Percentiles rank a stretch among this genome's conserved stretches.
Conservation (phyloP, 2,113 vertebrate species). For the Zeus faber region DNA sequence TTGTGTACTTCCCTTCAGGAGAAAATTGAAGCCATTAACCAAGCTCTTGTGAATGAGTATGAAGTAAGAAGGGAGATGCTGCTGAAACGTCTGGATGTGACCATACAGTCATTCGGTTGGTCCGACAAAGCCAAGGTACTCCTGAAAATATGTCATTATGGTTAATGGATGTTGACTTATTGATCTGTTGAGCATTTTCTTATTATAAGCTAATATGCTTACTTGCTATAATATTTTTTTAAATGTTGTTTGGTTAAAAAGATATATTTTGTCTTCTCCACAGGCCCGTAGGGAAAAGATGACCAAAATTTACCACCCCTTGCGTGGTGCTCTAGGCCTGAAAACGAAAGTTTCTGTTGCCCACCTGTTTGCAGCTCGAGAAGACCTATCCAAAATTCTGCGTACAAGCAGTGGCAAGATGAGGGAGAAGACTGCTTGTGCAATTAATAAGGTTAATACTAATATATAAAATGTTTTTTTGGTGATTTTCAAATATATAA, state of each 20-base stretch:
- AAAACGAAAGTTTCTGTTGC: slow-evolving; percentile 84
- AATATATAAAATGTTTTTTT: no score
- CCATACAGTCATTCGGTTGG: slow-evolving; percentile 98
- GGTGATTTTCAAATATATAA: no score
- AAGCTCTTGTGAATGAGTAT: slow-evolving; percentile 93
- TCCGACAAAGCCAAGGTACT: slow-evolving; percentile 95
- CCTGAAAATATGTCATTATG: background rate
- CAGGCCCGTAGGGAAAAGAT: slow-evolving; percentile 90
- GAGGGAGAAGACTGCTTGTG: slow-evolving; percentile 92
- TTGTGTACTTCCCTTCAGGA: slow-evolving; percentile 72
- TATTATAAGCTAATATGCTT: no score
- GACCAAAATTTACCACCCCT: slow-evolving; percentile 89
- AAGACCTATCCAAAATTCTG: slow-evolving; percentile 94
- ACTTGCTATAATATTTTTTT: no score
- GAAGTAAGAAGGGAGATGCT: slow-evolving; percentile 95
- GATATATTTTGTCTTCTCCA: background rate
- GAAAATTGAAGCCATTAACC: slow-evolving; percentile 96
- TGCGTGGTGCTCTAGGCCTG: slow-evolving; percentile 79
- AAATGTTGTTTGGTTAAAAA: background rate
- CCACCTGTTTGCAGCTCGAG: slow-evolving; percentile 89
- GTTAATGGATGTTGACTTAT: background rate
- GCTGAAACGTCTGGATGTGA: slow-evolving; percentile 96
- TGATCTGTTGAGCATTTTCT: no score
- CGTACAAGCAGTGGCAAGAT: slow-evolving; percentile 92
- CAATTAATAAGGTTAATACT: slow-evolving; percentile 89